phyloP scores from a whole-genome alignment of 2,113 vertebrate genomes.

The Rhynchomys soricoides region DNA sequence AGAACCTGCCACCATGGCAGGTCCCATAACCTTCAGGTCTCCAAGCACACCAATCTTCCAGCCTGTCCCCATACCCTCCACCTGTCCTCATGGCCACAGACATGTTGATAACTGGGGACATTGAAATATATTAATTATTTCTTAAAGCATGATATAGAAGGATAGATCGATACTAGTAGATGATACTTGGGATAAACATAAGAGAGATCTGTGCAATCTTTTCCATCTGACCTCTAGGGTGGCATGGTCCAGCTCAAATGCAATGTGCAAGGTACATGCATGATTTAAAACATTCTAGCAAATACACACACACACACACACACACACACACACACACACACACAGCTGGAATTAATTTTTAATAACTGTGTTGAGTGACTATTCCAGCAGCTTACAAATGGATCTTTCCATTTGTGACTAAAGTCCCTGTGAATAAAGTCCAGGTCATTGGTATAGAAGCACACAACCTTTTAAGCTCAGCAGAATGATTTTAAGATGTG shows the following conservation, averaged over 20 bases:
- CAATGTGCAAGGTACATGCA: not conserved
- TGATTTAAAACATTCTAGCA: not conserved
- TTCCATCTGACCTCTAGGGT: not conserved
- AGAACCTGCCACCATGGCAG: not conserved
- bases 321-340: not conserved
- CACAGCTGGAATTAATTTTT: not conserved
- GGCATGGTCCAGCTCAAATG: not conserved
- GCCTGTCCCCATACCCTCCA: too few species aligned
- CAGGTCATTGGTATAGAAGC: not conserved
- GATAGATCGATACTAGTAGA: not conserved
- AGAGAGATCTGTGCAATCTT: not conserved
- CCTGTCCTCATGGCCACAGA: not conserved
- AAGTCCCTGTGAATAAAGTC: not conserved
- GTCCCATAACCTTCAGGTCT: not conserved
- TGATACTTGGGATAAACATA: not conserved
- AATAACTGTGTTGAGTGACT: not conserved
- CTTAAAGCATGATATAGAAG: not conserved
- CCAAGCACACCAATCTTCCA: not conserved
- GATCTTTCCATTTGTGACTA: not conserved
- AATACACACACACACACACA: too few species aligned
- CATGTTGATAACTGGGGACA: not conserved
- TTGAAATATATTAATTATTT: not conserved
- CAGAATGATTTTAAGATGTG: not conserved
- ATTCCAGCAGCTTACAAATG: not conserved
- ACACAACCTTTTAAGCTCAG: not conserved